These are phyloP conservation scores for Lepus europaeus DNA, from an alignment of 2,113 vertebrate genomes.

Conservation along the genomic window DNA sequence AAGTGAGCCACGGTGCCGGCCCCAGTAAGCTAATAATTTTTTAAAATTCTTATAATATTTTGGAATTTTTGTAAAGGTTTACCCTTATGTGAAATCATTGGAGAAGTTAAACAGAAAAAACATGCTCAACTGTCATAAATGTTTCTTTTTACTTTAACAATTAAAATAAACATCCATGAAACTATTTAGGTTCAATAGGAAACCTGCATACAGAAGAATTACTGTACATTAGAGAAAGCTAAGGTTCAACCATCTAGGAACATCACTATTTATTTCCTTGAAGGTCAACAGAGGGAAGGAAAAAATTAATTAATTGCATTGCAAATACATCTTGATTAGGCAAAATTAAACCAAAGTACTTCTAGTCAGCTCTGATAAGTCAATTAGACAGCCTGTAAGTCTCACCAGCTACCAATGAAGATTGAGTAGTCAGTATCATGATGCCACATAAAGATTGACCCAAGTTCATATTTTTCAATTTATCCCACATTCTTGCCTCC, in stretches of 20 bases:
- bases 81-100: not conserved
- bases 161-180: not conserved
- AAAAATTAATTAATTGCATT: constrained; percentile 62
- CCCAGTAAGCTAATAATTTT: too few relatives aligned
- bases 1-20: too few relatives aligned
- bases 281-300: constrained; percentile 7
- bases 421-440: not conserved
- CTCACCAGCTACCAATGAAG: not conserved
- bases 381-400: not conserved
- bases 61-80: constrained; percentile 58
- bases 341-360: constrained; percentile 14
- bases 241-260: not conserved
- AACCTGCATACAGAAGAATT: constrained; percentile 2
- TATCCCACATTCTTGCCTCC: not conserved
- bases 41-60: not conserved
- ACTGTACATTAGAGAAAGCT: constrained; percentile 9
- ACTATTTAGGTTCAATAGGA: not conserved
- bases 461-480: not conserved
- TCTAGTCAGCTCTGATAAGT: not conserved
- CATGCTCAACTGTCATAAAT: not conserved
- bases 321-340: not conserved
- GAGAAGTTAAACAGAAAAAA: constrained; percentile 12
- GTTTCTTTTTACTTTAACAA: not conserved
- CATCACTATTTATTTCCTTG: constrained; percentile 33
- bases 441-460: not conserved